Conservation (phyloP, 1,140 invertebrate genomes). For the Paraescarpia echinospica region DNA sequence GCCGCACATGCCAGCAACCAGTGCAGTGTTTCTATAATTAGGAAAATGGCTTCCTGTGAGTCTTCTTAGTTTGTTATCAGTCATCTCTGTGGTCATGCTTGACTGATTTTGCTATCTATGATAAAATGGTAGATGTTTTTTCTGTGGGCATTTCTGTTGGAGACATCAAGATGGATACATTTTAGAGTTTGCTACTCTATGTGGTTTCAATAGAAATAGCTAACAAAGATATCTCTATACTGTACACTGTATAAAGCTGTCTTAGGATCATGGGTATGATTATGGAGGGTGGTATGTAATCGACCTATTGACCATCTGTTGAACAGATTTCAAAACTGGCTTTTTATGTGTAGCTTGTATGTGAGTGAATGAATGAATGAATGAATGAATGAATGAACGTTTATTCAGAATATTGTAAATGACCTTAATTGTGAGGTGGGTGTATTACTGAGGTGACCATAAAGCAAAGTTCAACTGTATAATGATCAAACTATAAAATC, state of each 20-base stretch:
- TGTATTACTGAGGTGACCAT: no score
- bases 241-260: background rate
- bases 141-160: background rate
- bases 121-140: background rate
- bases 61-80: background rate
- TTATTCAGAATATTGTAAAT: no score
- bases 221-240: background rate
- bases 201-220: background rate
- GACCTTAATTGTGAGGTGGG: no score
- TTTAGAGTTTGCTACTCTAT: background rate
- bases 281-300: background rate
- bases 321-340: background rate
- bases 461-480: no score
- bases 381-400: no score
- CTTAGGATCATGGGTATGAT: background rate
- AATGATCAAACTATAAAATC: no score
- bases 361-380: no score
- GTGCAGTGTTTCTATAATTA: slow-evolving; percentile 1
- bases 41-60: background rate
- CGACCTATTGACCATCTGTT: background rate
- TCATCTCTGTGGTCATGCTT: background rate
- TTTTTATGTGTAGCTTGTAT: background rate
- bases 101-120: background rate
- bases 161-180: background rate
- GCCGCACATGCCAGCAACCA: background rate